Evolutionary conservation across 2,113 vertebrate genomes (phyloP), one percentile per base, ranked within the genome.

Genomic region (Danio rerio): DNA sequence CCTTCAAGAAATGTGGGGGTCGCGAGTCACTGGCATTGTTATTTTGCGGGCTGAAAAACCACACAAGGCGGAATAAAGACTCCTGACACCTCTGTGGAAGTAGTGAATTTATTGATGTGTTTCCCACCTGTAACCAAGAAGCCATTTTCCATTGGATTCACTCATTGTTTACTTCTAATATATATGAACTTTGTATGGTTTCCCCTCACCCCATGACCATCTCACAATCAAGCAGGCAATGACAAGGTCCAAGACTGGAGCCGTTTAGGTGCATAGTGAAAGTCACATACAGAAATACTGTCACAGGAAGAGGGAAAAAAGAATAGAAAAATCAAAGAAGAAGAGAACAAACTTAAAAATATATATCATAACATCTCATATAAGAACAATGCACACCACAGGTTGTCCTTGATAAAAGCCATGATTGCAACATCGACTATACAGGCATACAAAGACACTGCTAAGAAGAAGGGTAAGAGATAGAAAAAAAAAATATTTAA

Each of bases 81-180:
- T 73, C 85, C 85, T 58, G 12, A 61, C 73, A 20, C 31, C 5
- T 18, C 31, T 56, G 85, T 94, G 96, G 95, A 96, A 97, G 96
- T 97, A 96, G 95, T 96, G 91, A 93, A 90, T 99, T 99, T 99
- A 99, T 99, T 99, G 95, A 97, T 92, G 95, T 96, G 94, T 95
- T 95, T 92, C 88, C 94, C 91, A 91, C 93, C 92, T 94, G 94
- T 93, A 96, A 94, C 94, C 94, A 95, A 86, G 90, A 82, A 90
- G 90, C 88, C 86, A 73, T 85, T 91, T 92, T 90, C 86, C 69
- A 89, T 49, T 88, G 81, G 55, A 89, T 84, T 90, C 88, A 81
- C 88, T 88, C 86, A 86, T 80, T 86, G 79, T 81, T 73, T 82
- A 69, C 70, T 66, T 89, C 85, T 85, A 75, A 88, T 90, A 90